These are phyloP conservation scores for Chaetops frenatus DNA, from an alignment of 2,113 vertebrate genomes.

Conservation along the genomic window DNA sequence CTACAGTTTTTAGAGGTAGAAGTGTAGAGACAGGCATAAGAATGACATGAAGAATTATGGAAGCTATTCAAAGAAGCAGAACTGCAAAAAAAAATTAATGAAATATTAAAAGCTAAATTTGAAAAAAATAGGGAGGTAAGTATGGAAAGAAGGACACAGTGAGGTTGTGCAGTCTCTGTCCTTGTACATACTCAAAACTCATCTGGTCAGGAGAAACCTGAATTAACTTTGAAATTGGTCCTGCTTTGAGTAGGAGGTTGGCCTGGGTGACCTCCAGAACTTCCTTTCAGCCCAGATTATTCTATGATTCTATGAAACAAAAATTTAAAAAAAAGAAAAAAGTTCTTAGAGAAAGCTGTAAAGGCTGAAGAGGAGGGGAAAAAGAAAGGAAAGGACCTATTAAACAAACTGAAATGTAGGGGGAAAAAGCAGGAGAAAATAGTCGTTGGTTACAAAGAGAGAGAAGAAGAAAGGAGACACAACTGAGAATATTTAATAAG, in stretches of 20 bases:
- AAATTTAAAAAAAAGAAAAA: not conserved
- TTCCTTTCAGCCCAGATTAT: not conserved
- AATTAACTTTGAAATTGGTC: not conserved
- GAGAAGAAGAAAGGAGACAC: not conserved
- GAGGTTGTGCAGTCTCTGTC: not conserved
- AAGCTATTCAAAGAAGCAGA: not conserved
- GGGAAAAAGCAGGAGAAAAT: not conserved
- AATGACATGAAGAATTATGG: not conserved
- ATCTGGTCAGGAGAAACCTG: not conserved
- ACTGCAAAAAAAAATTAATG: not conserved
- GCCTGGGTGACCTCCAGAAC: not conserved
- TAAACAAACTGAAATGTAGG: not conserved
- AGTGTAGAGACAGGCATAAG: not conserved
- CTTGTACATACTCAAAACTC: not conserved
- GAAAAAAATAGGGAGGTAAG: rapidly evolving
- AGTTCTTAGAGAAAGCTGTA: not conserved
- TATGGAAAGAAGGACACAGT: not conserved
- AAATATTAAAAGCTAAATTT: not conserved
- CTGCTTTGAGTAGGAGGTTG: not conserved
- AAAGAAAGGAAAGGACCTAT: not conserved
- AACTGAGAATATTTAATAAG: not conserved
- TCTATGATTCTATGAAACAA: not conserved
- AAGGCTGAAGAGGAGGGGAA: not conserved
- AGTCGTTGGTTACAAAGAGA: not conserved
- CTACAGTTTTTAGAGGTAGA: not conserved